Evolutionary conservation across 2,888 invertebrate genomes (phyloP).

Genomic region (Drosophila greeni): DNA sequence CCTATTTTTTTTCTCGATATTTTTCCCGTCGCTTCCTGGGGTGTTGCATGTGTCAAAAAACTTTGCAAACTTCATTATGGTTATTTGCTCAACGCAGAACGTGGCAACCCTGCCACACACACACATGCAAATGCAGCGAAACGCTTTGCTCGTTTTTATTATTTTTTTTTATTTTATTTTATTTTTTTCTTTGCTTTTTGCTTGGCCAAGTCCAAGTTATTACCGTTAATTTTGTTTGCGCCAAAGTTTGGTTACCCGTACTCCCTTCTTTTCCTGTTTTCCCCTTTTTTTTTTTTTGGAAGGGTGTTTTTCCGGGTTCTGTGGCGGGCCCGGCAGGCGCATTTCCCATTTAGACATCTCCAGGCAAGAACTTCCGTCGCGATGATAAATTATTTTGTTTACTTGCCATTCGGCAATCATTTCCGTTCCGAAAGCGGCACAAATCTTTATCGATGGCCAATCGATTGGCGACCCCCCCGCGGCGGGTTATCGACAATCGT

Average conservation of each 20-base stretch:
- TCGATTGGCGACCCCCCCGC: conserved; percentile 13
- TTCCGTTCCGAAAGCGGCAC: conserved; percentile 24
- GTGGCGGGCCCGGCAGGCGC: conserved; percentile 20
- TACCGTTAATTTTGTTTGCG: conserved; percentile 70
- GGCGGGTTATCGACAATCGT: conserved; percentile 12
- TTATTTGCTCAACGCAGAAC: conserved; percentile 54
- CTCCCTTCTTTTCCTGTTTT: conserved; percentile 1
- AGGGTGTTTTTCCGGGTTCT: conserved; percentile 5
- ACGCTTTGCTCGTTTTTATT: conserved; percentile 36
- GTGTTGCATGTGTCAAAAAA: conserved; percentile 66
- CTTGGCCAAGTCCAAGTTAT: conserved; percentile 66
- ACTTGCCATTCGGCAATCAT: conserved; percentile 49
- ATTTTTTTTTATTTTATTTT: conserved; percentile 3
- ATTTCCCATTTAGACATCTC: conserved; percentile 26
- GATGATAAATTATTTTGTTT: conserved; percentile 70
- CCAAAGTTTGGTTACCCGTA: conserved; percentile 51
- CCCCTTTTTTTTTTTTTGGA: neutral
- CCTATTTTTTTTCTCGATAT: conserved; percentile 34
- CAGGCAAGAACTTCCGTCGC: conserved; percentile 35
- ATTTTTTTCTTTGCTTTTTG: conserved; percentile 24
- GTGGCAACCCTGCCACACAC: conserved; percentile 31
- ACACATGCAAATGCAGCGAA: conserved; percentile 63
- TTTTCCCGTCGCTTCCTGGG: conserved; percentile 31
- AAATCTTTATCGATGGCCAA: conserved; percentile 43
- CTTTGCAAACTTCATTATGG: conserved; percentile 69